Conservation (phyloP, 2,797 vertebrate species). For the Mormyrops attenuatus region DNA sequence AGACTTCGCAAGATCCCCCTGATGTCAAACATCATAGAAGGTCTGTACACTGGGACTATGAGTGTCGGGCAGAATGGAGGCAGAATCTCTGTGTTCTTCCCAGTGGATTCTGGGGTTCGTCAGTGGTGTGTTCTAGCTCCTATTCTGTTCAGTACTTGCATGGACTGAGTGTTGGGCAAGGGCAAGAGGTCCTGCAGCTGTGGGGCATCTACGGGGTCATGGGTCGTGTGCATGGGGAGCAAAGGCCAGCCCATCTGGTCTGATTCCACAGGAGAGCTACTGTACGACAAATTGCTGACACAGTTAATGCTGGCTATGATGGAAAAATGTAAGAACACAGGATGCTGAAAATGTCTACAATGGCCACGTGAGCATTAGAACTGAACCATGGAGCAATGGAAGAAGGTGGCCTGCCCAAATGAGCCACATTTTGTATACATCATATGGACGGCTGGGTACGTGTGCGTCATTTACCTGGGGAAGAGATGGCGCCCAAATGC, state of each 20-base stretch:
- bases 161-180: no score
- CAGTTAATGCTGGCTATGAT: not conserved
- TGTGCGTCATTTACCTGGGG: not conserved
- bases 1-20: no score
- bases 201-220: not conserved
- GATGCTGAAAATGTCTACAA: not conserved
- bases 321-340: not conserved
- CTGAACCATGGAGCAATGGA: not conserved
- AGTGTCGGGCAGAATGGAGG: no score
- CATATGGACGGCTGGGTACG: not conserved
- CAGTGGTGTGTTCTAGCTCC: no score
- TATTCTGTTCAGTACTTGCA: no score
- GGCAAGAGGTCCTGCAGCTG: no score
- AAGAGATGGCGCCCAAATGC: not conserved
- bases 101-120: no score
- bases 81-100: no score
- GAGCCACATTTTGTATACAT: not conserved
- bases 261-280: not conserved
- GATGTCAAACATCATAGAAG: no score
- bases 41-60: no score
- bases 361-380: not conserved
- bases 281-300: not conserved
- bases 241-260: not conserved
- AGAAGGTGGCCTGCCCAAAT: not conserved
- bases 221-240: not conserved